phyloP scores from a whole-genome alignment of 1,140 invertebrate species.

The Charaxes varanes region DNA sequence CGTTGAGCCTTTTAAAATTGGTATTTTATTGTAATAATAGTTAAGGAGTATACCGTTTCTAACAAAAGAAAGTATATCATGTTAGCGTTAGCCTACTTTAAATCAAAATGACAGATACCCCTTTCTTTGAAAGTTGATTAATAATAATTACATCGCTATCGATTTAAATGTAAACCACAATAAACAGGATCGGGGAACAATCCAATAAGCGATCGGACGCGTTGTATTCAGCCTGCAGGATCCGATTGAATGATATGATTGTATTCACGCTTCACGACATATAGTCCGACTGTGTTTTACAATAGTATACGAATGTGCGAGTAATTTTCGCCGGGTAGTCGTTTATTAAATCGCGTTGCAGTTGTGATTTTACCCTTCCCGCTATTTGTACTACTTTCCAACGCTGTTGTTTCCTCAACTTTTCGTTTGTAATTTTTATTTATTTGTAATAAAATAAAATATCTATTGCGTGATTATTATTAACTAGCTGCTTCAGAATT shows the following conservation, averaged over 20 bases:
- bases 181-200: slow-evolving; percentile 32
- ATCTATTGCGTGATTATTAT: not conserved
- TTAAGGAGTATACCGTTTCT: too few species aligned
- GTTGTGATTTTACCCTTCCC: slow-evolving; percentile 19
- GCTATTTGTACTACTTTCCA: slow-evolving; percentile 6
- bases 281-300: slow-evolving; percentile 17
- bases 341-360: slow-evolving; percentile 17
- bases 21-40: too few species aligned
- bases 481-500: not conserved
- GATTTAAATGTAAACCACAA: too few species aligned
- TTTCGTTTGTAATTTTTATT: slow-evolving; percentile 1
- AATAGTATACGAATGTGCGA: slow-evolving; percentile 19
- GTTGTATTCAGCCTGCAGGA: slow-evolving; percentile 29
- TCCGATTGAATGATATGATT: slow-evolving; percentile 26
- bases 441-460: not conserved
- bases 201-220: slow-evolving; percentile 32
- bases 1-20: too few species aligned
- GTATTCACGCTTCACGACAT: slow-evolving; percentile 23
- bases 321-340: slow-evolving; percentile 18
- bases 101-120: too few species aligned
- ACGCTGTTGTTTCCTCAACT: not conserved
- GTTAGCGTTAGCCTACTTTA: too few species aligned
- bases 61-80: too few species aligned
- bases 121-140: too few species aligned
- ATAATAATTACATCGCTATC: too few species aligned